Conservation (phyloP, 2,888 invertebrate genomes). For the Platycnemis pennipes region DNA sequence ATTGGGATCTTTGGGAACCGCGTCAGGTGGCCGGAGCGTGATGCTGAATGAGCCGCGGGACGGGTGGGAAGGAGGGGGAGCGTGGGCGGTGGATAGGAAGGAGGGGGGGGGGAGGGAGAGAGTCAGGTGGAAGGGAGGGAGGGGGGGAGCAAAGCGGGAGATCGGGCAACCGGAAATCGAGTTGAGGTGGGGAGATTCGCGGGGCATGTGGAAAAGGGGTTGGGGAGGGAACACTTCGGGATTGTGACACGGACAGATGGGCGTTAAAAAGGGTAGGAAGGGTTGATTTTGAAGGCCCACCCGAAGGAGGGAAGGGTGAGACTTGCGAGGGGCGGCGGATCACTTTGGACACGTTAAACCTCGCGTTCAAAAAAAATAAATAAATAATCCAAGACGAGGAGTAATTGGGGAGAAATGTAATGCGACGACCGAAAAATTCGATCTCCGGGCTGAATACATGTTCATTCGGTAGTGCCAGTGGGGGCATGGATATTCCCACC, state of each 20-base stretch:
- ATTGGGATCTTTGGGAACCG: conserved; percentile 6
- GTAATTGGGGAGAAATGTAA: conserved; percentile 3
- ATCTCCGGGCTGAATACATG: no score
- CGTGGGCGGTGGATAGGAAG: not conserved
- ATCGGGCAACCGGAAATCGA: not conserved
- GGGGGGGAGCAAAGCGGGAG: not conserved
- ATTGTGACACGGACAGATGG: not conserved
- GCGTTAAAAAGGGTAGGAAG: not conserved
- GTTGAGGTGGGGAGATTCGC: not conserved
- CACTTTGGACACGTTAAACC: not conserved
- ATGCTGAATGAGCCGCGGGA: not conserved
- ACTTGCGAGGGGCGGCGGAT: not conserved
- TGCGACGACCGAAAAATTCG: no score
- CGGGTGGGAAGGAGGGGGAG: not conserved
- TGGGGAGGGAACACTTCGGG: not conserved
- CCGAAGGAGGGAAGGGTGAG: not conserved
- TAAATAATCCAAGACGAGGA: conserved; percentile 33
- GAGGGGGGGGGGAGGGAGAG: not conserved
- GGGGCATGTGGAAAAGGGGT: not conserved
- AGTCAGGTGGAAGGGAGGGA: not conserved
- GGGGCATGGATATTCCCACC: not conserved
- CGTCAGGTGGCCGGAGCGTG: conserved; percentile 50
- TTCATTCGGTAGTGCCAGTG: not conserved
- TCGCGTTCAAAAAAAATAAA: not conserved
- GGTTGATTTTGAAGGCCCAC: not conserved